These are phyloP conservation scores for Tetramorium simillimum DNA, from an alignment of 1,140 invertebrate species.

Conservation along the genomic window DNA sequence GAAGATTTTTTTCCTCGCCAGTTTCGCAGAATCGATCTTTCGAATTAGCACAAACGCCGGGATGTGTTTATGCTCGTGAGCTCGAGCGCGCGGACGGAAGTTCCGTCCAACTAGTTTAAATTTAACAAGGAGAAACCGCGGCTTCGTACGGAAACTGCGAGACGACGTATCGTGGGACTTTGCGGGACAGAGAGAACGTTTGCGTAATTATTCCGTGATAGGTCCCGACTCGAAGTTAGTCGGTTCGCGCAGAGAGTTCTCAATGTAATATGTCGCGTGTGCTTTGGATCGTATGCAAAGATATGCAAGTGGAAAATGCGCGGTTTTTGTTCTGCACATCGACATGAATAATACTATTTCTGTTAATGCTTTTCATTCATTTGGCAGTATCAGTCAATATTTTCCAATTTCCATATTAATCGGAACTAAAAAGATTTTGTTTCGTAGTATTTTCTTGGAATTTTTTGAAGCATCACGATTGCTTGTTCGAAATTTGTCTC, in stretches of 20 bases:
- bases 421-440: background rate
- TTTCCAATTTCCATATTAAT: background rate
- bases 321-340: too few relatives aligned
- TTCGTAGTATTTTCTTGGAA: background rate
- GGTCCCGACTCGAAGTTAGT: constrained; percentile 41
- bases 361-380: background rate
- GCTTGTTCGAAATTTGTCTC: background rate
- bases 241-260: background rate
- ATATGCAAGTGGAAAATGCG: background rate
- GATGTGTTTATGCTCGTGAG: constrained; percentile 72
- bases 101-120: constrained; percentile 74
- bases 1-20: constrained; percentile 3
- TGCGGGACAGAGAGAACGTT: constrained; percentile 41
- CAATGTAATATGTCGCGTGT: constrained; percentile 42
- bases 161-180: constrained; percentile 41
- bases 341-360: background rate
- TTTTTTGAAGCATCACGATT: background rate
- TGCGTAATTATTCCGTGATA: constrained; percentile 58
- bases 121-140: constrained; percentile 69
- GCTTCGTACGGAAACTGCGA: constrained; percentile 44
- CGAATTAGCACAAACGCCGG: constrained; percentile 68
- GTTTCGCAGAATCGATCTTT: constrained; percentile 57
- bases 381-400: background rate
- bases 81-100: constrained; percentile 53
- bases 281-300: background rate